phyloP scores from a whole-genome alignment of 2,888 invertebrate species.

The Eupsilia transversa region DNA sequence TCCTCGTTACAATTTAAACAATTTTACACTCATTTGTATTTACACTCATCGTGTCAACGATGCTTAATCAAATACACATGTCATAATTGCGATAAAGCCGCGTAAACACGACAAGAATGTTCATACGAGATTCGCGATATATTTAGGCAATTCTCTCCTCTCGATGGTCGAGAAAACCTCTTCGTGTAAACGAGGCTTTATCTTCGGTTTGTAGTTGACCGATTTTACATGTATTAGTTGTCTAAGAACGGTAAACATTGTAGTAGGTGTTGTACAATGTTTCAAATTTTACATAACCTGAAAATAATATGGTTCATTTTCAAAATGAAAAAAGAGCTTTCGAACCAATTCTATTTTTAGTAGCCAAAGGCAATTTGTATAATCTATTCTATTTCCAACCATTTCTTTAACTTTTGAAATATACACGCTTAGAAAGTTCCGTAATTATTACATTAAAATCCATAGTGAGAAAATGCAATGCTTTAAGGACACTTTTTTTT shows the following conservation, averaged over 20 bases:
- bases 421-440: too few species aligned
- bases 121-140: neutral
- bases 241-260: conserved; percentile 15
- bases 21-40: neutral
- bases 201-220: neutral
- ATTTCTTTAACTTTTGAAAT: too few species aligned
- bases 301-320: neutral
- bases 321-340: conserved; percentile 14
- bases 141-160: neutral
- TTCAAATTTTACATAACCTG: neutral
- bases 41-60: neutral
- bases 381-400: too few species aligned
- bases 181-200: too few species aligned
- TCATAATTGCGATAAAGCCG: neutral
- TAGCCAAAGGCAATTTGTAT: conserved; percentile 36
- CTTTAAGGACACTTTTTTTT: too few species aligned
- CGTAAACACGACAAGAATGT: neutral
- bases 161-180: neutral
- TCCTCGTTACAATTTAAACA: neutral
- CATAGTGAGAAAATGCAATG: too few species aligned
- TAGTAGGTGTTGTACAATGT: neutral
- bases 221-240: neutral
- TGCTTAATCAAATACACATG: neutral
- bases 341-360: neutral
- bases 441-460: too few species aligned